phyloP scores from a whole-genome alignment of 1,140 invertebrate genomes.

The Melitaea cinxia region DNA sequence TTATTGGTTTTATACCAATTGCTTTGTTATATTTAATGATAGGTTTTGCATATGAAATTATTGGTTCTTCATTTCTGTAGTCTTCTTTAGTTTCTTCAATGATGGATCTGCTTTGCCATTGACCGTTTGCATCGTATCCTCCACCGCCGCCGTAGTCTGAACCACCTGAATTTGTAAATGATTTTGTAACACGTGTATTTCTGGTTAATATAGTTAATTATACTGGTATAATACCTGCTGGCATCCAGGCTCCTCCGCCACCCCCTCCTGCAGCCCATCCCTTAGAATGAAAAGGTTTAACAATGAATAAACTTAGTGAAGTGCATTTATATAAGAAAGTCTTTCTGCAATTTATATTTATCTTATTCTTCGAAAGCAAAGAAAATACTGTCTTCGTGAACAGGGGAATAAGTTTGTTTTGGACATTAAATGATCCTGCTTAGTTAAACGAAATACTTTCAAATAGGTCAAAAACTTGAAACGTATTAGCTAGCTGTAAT shows the following conservation, averaged over 20 bases:
- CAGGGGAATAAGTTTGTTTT: no score
- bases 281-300: slow-evolving; percentile 35
- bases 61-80: slow-evolving; percentile 37
- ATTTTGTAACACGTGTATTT: slow-evolving; percentile 36
- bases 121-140: slow-evolving; percentile 74
- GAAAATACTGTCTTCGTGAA: no score
- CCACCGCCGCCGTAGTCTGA: slow-evolving; percentile 60
- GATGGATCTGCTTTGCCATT: slow-evolving; percentile 75
- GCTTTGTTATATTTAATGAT: slow-evolving; percentile 43
- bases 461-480: no score
- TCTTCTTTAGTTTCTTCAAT: slow-evolving; percentile 47
- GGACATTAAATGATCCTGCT: no score
- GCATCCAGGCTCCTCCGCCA: slow-evolving; percentile 66
- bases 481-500: no score
- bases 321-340: no score
- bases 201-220: slow-evolving; percentile 36
- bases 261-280: slow-evolving; percentile 60
- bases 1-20: slow-evolving; percentile 16
- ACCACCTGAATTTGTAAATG: slow-evolving; percentile 54
- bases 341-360: no score
- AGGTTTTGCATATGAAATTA: slow-evolving; percentile 49
- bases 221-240: slow-evolving; percentile 69
- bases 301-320: no score
- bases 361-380: no score
- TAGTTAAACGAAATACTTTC: no score